A percentile compares a stretch with the other conserved stretches of the same genome.
Evolutionary conservation across 2,888 invertebrate species (phyloP).

Genomic region (Ochropacha duplaris): DNA sequence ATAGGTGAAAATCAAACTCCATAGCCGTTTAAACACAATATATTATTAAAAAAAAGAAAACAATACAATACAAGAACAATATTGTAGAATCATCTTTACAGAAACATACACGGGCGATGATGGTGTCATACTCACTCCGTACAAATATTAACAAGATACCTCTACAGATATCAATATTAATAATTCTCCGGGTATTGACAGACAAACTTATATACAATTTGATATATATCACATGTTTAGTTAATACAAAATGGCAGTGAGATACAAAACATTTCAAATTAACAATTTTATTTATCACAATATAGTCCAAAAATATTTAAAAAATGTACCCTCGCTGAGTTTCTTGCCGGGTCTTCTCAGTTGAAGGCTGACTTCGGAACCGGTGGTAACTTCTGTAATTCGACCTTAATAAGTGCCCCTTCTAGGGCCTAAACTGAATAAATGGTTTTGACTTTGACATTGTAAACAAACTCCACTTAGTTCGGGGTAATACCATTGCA

Average conservation of each 20-base stretch:
- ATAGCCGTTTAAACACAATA: conserved; percentile 78
- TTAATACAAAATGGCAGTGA: not conserved
- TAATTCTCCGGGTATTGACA: not conserved
- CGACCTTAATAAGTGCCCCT: too few relatives aligned
- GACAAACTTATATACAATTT: not conserved
- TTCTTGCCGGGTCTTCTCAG: too few relatives aligned
- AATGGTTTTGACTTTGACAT: too few relatives aligned
- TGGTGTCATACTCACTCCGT: conserved; percentile 1
- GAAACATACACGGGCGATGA: conserved; percentile 36
- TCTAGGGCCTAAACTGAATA: too few relatives aligned
- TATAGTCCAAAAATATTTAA: too few relatives aligned
- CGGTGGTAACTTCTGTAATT: too few relatives aligned
- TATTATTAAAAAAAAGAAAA: conserved; percentile 77
- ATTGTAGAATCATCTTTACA: conserved; percentile 76
- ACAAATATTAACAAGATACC: not conserved
- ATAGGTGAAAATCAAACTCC: conserved; percentile 15
- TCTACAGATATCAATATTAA: not conserved
- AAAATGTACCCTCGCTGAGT: too few relatives aligned
- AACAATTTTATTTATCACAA: not conserved
- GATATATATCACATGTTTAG: not conserved
- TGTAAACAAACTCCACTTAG: too few relatives aligned
- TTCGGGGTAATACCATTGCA: too few relatives aligned
- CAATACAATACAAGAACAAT: conserved; percentile 80
- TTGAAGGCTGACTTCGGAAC: too few relatives aligned
- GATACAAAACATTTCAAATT: not conserved